phyloP scores from a whole-genome alignment of 2,888 invertebrate genomes.

The Byasa hedistus region DNA sequence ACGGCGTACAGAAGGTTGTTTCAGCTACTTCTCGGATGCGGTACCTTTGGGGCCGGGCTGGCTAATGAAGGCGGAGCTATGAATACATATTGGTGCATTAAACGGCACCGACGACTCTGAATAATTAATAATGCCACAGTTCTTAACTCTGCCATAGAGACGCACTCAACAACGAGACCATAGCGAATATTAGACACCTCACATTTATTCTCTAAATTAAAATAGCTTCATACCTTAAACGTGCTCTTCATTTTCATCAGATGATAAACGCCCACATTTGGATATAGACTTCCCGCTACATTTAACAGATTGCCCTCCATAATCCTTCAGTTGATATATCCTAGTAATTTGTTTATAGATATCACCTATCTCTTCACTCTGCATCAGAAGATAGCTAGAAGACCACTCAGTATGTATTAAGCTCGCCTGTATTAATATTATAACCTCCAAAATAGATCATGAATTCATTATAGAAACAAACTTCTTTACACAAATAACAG shows the following conservation, averaged over 20 bases:
- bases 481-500: not conserved
- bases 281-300: no score
- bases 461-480: not conserved
- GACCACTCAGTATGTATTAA: no score
- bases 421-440: no score
- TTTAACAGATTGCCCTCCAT: no score
- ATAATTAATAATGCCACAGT: conserved; percentile 60
- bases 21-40: conserved; percentile 39
- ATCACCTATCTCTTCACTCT: no score
- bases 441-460: no score
- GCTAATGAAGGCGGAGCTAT: conserved; percentile 62
- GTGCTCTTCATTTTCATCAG: not conserved
- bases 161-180: conserved; percentile 16
- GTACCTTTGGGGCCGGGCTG: conserved; percentile 42
- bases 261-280: no score
- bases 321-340: no score
- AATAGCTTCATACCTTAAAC: not conserved
- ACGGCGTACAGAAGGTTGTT: conserved; percentile 44
- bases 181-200: conserved; percentile 11
- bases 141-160: conserved; percentile 48
- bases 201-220: not conserved
- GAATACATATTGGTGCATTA: conserved; percentile 74
- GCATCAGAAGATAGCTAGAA: no score
- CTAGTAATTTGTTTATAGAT: no score
- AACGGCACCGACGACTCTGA: conserved; percentile 51